Conservation (phyloP, 2,888 invertebrate species). For the Baronia brevicornis region DNA sequence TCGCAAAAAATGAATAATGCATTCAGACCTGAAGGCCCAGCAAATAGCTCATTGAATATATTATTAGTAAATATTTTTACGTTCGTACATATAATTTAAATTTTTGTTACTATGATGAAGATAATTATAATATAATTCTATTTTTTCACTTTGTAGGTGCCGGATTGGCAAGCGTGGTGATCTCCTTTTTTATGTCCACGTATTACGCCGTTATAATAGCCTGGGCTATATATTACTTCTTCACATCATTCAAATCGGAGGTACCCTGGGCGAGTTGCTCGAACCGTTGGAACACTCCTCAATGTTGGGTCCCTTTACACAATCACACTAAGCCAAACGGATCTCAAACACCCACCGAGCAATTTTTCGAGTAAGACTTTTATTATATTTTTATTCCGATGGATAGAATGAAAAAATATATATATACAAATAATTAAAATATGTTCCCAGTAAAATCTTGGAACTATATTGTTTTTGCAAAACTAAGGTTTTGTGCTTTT, state of each 20-base stretch:
- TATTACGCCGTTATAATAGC: constrained; percentile 97
- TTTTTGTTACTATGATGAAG: not conserved
- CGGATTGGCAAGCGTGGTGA: constrained; percentile 94
- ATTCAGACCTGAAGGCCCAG: no score
- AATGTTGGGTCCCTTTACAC: constrained; percentile 86
- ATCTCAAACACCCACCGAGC: constrained; percentile 91
- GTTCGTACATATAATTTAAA: constrained; percentile 1
- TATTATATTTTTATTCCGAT: constrained; percentile 17
- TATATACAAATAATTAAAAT: no score
- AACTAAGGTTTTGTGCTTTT: not conserved
- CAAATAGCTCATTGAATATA: no score
- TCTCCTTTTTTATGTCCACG: constrained; percentile 95
- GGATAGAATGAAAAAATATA: constrained; percentile 1
- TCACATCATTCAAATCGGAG: constrained; percentile 89
- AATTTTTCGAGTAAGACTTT: constrained; percentile 92
- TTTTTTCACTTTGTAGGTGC: constrained; percentile 80
- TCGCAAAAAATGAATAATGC: no score
- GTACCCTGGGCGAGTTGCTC: constrained; percentile 94
- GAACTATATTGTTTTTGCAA: not conserved
- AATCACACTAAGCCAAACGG: constrained; percentile 81
- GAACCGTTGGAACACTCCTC: constrained; percentile 89
- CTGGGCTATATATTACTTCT: constrained; percentile 95
- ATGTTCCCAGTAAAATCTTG: not conserved
- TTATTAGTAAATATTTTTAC: constrained; percentile 7
- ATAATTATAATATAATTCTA: constrained; percentile 1